Percentiles rank a stretch among this genome's conserved stretches.
These are phyloP conservation scores for Polypedilum vanderplanki DNA, from an alignment of 1,140 invertebrate genomes.

Conservation along the genomic window DNA sequence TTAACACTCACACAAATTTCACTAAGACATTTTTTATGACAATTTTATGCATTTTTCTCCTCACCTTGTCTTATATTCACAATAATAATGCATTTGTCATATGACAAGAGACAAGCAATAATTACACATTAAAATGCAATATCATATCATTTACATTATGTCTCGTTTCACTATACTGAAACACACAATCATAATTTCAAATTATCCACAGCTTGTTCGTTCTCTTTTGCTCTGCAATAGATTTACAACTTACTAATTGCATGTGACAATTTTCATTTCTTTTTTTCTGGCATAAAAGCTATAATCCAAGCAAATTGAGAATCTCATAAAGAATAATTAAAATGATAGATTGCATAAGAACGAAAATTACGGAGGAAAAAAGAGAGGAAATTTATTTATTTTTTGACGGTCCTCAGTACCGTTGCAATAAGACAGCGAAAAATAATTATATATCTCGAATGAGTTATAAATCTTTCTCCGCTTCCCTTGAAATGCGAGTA, in stretches of 20 bases:
- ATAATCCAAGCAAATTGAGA: too few relatives aligned
- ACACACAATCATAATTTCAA: background rate
- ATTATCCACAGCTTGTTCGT: background rate
- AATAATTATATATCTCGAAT: constrained; percentile 5
- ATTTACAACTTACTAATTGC: too few relatives aligned
- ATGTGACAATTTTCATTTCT: too few relatives aligned
- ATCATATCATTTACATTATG: background rate
- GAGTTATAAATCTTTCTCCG: constrained; percentile 4
- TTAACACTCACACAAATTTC: too few relatives aligned
- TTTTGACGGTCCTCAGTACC: too few relatives aligned
- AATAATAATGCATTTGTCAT: background rate
- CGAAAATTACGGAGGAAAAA: background rate
- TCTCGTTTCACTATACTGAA: background rate
- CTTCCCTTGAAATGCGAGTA: background rate
- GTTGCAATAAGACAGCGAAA: background rate
- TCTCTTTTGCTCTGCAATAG: too few relatives aligned
- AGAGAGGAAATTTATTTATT: background rate
- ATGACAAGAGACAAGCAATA: background rate
- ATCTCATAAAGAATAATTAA: too few relatives aligned
- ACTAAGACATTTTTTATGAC: background rate
- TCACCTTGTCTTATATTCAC: too few relatives aligned
- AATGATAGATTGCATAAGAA: too few relatives aligned
- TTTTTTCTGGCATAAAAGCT: too few relatives aligned
- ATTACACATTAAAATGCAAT: background rate
- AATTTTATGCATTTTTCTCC: constrained; percentile 20